Base-by-base conservation (phyloP, 2,888 invertebrate genomes). In the Ptilodon capucinus region DNA sequence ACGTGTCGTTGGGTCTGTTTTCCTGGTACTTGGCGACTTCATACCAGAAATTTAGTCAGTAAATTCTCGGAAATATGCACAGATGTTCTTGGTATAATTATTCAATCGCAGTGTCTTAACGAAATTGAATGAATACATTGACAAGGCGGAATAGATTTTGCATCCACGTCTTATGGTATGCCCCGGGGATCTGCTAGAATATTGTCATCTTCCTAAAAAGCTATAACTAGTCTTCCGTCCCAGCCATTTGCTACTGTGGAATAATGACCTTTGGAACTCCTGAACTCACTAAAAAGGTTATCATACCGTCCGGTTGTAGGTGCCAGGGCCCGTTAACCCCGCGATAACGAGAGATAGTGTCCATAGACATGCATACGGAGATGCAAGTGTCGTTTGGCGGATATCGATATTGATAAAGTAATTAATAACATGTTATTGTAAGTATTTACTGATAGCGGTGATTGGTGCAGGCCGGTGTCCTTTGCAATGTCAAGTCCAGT, bases 251-350 rank as follows among this genome's bases (percentile, higher is more conserved):
- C 25, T 36, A 36, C 32, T 40, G 34, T 61, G 48, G 40, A 53
- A 51, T 54, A 49, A 57, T 50, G 53, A 65, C 53, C 60, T 60
- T 63, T 64, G 42, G 48, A 64, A 47, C 57, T 54, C 45, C 54
- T 55, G 54, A 57, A 52, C 51, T 43, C 34, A 41, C 36, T 42
- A 40, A 50, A 30, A 40, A 47, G 58, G 66, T 58, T 65, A 65
- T 65, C 64, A 25, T 14, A 48, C 46, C 48, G 52, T 53, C 52
- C 45, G 47, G 44, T 44, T 56, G 54, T 55, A 62, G 63, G 63
- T 66, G 66, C 49, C 40, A 46, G 39, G 44, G 49, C 39, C 48
- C 42, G 55, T 55, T 60, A 57, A 60, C 65, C 60, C 46, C 18
- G 6, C 38, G 63, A 68, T 68, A 70, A 63, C 60, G 64, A 48